phyloP scores from a whole-genome alignment of 2,797 vertebrate genomes.

The Notoglanidium macrostoma region DNA sequence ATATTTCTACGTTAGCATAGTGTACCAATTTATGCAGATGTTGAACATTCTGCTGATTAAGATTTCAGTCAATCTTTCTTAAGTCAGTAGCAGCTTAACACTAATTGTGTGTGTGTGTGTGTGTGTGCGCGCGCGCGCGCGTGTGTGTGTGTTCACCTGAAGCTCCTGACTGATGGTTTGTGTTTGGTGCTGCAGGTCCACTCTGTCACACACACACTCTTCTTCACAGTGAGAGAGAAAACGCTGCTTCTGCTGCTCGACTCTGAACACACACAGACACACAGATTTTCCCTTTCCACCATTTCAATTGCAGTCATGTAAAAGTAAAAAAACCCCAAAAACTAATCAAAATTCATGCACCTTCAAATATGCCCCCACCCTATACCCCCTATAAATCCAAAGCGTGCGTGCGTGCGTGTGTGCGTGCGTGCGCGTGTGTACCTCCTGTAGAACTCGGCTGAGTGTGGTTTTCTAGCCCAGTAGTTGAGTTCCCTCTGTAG shows the following conservation, averaged over 20 bases:
- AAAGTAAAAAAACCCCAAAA: neutral
- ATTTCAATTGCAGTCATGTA: neutral
- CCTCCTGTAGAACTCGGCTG: conserved; percentile 76
- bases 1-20: neutral
- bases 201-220: conserved; percentile 1
- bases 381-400: neutral
- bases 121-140: conserved; percentile 22
- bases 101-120: neutral
- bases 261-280: conserved; percentile 41
- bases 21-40: neutral
- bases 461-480: conserved; percentile 76
- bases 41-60: neutral
- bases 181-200: conserved; percentile 29
- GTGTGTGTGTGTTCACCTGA: conserved; percentile 15
- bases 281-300: neutral
- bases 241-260: conserved; percentile 39
- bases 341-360: neutral
- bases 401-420: neutral
- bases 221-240: conserved; percentile 32
- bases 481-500: conserved; percentile 73
- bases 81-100: too few relatives aligned
- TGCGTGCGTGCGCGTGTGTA: conserved; percentile 45
- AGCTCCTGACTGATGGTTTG: conserved; percentile 39
- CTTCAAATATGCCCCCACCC: neutral
- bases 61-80: neutral